A percentile compares a stretch with the other conserved stretches of the same genome.
These are phyloP conservation scores for Zaprionus tsacasi DNA, from an alignment of 1,140 invertebrate genomes.

Conservation along the genomic window DNA sequence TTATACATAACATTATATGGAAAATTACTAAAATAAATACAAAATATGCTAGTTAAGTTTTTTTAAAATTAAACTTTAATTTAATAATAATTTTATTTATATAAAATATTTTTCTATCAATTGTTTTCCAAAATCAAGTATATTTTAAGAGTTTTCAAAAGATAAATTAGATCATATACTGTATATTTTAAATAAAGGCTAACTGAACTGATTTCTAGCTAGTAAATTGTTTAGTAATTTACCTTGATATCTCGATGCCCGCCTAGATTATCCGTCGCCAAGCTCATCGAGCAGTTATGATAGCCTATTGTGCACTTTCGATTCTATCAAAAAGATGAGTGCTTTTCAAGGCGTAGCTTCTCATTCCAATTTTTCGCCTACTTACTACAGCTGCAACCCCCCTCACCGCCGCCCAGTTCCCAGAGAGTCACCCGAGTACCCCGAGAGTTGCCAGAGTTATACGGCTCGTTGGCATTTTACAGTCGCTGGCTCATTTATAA, in stretches of 20 bases:
- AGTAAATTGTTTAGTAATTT: neutral
- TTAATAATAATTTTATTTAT: too few species aligned
- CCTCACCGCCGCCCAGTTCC: neutral
- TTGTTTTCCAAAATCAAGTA: too few species aligned
- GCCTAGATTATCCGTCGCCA: neutral
- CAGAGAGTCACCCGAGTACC: constrained; percentile 1
- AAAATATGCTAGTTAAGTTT: too few species aligned
- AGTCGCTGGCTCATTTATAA: constrained; percentile 81
- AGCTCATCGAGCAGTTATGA: neutral
- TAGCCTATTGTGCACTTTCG: neutral
- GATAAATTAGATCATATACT: too few species aligned
- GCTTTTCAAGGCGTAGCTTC: constrained; percentile 65
- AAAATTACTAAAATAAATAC: too few species aligned
- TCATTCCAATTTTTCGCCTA: constrained; percentile 26
- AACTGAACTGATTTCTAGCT: too few species aligned
- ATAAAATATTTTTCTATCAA: too few species aligned
- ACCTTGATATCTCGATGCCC: neutral
- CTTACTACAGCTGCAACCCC: constrained; percentile 5
- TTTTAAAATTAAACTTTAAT: too few species aligned
- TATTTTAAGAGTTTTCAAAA: too few species aligned
- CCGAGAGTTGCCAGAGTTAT: constrained; percentile 55
- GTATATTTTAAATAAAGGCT: too few species aligned
- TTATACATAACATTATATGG: too few species aligned
- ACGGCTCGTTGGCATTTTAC: constrained; percentile 78
- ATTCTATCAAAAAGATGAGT: constrained; percentile 62